Percentiles rank a stretch among this genome's conserved stretches.
Conservation (phyloP, 2,797 vertebrate species). For the Sebastes variabilis region DNA sequence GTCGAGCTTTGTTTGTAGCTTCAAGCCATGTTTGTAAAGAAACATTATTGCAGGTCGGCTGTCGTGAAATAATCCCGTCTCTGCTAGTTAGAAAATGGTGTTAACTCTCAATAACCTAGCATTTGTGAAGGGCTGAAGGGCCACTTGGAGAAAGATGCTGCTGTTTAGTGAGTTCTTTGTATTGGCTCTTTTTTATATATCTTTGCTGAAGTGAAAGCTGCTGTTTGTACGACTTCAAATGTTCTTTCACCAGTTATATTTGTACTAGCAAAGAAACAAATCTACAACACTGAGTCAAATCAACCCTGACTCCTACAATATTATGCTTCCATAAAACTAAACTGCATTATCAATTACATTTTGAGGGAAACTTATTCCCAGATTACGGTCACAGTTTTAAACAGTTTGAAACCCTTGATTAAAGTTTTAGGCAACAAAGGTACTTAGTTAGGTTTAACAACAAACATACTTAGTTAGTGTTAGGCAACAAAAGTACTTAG, state of each 20-base stretch:
- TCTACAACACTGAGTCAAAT: background rate
- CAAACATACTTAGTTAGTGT: no score
- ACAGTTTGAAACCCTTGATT: no score
- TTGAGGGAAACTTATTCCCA: no score
- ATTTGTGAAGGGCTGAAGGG: background rate
- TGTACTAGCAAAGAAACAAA: background rate
- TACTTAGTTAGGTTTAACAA: no score
- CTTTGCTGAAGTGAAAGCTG: background rate
- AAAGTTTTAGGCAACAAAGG: no score
- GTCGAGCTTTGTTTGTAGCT: constrained; percentile 54
- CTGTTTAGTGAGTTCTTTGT: background rate
- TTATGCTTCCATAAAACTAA: no score
- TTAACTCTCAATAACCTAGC: background rate
- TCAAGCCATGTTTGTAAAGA: constrained; percentile 40
- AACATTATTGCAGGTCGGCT: constrained; percentile 39
- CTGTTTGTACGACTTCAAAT: background rate
- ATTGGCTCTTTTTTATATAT: background rate
- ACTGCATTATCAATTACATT: no score
- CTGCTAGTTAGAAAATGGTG: constrained; percentile 15
- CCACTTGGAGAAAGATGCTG: background rate
- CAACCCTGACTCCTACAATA: no score
- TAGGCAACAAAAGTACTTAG: no score
- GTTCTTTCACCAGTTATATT: background rate
- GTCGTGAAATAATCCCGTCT: constrained; percentile 34
- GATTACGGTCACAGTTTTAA: no score